Percentiles rank a stretch among this genome's conserved stretches.
Evolutionary conservation across 2,113 vertebrate species (phyloP).

Genomic region (Microcebus tavaratra): DNA sequence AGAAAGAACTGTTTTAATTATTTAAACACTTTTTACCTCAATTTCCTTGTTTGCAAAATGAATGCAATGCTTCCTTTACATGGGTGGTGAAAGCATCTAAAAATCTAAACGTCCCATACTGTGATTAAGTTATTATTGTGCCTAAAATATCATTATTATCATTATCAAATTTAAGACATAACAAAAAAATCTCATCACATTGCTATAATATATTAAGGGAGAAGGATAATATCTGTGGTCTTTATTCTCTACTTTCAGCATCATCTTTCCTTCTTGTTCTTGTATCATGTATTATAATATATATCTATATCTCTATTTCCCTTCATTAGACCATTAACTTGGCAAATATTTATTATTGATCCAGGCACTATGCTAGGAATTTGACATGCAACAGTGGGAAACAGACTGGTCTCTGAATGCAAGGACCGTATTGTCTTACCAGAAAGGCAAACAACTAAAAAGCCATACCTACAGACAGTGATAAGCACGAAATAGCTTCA

Average conservation of each 20-base stretch:
- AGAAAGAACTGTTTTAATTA: neutral
- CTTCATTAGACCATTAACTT: neutral
- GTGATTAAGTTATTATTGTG: neutral
- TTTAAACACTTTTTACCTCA: neutral
- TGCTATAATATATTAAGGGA: neutral
- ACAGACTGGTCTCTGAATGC: neutral
- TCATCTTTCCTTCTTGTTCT: neutral
- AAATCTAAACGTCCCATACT: neutral
- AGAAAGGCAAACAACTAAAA: conserved; percentile 39
- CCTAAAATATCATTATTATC: neutral
- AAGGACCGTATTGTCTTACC: neutral
- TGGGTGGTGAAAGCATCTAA: neutral
- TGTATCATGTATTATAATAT: neutral
- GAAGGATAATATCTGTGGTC: neutral
- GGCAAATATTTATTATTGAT: conserved; percentile 13
- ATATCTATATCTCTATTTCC: neutral
- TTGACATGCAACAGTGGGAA: neutral
- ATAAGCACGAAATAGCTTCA: neutral
- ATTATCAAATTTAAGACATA: neutral
- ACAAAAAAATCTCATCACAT: neutral
- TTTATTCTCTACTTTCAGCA: neutral
- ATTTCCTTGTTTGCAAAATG: neutral
- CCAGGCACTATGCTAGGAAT: neutral
- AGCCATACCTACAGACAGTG: neutral
- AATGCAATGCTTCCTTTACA: neutral